phyloP scores from a whole-genome alignment of 2,888 invertebrate species.

The Hecatera dysodea region DNA sequence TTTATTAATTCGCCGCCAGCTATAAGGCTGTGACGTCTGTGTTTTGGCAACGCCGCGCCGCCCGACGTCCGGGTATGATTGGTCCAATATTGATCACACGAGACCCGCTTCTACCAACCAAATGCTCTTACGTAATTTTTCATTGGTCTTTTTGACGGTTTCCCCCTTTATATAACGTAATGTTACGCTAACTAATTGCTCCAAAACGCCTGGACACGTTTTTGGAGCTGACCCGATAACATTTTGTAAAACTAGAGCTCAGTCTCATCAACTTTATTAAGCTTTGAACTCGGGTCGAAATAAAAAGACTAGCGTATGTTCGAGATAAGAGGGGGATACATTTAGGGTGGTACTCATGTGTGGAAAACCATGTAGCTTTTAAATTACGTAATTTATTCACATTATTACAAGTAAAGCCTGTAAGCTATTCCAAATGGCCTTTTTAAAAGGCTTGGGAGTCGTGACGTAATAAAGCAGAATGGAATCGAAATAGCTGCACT shows the following conservation, averaged over 20 bases:
- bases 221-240: conserved; percentile 36
- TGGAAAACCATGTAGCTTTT: conserved; percentile 2
- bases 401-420: conserved; percentile 11
- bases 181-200: conserved; percentile 30
- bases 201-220: conserved; percentile 23
- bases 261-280: conserved; percentile 52
- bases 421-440: conserved; percentile 13
- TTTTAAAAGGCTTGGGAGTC: conserved; percentile 10
- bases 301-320: conserved; percentile 22
- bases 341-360: background rate
- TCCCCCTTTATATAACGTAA: conserved; percentile 32
- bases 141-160: conserved; percentile 40
- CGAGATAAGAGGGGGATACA: background rate
- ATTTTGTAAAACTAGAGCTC: conserved; percentile 41
- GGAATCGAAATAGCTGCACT: conserved; percentile 33
- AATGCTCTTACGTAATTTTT: conserved; percentile 60
- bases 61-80: conserved; percentile 66
- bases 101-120: conserved; percentile 59
- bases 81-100: conserved; percentile 73
- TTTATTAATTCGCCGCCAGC: conserved; percentile 55
- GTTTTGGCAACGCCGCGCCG: conserved; percentile 59
- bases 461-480: conserved; percentile 40
- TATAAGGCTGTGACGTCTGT: conserved; percentile 59
- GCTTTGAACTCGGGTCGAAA: conserved; percentile 19
- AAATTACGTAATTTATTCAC: conserved; percentile 11